phyloP scores from a whole-genome alignment of 2,797 vertebrate species.

The Hippopotamyrus pictus region DNA sequence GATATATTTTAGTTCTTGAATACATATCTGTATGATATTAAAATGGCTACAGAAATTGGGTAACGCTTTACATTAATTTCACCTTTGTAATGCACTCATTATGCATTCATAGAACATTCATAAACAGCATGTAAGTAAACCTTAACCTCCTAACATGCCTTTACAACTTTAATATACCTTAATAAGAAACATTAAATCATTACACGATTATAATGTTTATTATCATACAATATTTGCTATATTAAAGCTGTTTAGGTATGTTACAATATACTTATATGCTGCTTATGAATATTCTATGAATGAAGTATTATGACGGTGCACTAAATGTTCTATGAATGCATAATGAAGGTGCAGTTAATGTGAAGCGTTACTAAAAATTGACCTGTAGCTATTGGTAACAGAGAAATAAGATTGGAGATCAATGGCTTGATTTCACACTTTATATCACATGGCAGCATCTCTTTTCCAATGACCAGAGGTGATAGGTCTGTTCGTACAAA shows the following conservation, averaged over 20 bases:
- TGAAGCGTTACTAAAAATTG: background rate
- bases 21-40: background rate
- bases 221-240: background rate
- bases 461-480: background rate
- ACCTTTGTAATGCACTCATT: background rate
- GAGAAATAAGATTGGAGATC: constrained; percentile 15
- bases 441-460: background rate
- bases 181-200: background rate
- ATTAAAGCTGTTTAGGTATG: background rate
- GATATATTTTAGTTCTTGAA: background rate
- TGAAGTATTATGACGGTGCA: background rate
- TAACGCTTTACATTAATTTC: constrained; percentile 22
- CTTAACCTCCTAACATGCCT: background rate
- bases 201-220: background rate
- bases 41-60: constrained; percentile 39
- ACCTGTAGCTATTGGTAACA: constrained; percentile 38
- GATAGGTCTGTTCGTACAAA: background rate
- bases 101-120: background rate
- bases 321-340: background rate
- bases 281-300: background rate
- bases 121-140: background rate
- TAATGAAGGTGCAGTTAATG: background rate
- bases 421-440: background rate
- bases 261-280: background rate
- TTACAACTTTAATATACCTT: background rate